Percentiles rank a stretch among this genome's conserved stretches.
Evolutionary conservation across 2,113 vertebrate species (phyloP).

Genomic region (Oryzias woworae): DNA sequence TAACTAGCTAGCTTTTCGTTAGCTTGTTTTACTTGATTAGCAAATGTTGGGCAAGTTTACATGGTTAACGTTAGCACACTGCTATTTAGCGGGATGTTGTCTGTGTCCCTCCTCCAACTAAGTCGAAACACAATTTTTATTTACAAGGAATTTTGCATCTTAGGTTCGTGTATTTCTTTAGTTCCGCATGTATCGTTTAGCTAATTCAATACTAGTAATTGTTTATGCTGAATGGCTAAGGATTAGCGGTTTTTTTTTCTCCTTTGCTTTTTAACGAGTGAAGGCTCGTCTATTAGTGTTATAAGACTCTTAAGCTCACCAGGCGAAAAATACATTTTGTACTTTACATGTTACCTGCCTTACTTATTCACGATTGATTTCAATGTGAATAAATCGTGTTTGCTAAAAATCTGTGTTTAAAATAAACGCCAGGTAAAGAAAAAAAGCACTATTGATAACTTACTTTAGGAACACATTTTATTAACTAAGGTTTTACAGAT

Average conservation of each 20-base stretch:
- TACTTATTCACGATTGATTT: background rate
- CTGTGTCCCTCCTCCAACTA: conserved; percentile 5
- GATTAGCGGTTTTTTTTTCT: too few species aligned
- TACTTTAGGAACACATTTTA: too few species aligned
- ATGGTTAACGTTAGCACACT: conserved; percentile 34
- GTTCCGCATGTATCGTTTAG: conserved; percentile 17
- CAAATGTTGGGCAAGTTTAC: conserved; percentile 35
- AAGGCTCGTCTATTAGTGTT: too few species aligned
- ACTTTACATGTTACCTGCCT: background rate
- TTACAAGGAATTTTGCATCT: background rate
- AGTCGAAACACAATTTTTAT: background rate
- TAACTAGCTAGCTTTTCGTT: conserved; percentile 59
- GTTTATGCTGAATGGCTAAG: background rate
- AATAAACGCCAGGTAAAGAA: too few species aligned
- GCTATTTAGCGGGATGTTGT: conserved; percentile 18
- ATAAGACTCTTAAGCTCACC: too few species aligned
- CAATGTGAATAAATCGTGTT: too few species aligned
- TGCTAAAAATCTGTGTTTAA: too few species aligned
- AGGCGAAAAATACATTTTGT: background rate
- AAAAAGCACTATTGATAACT: too few species aligned
- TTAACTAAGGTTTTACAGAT: too few species aligned
- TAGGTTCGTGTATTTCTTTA: conserved; percentile 1
- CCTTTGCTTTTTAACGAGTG: too few species aligned
- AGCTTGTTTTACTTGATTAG: conserved; percentile 44
- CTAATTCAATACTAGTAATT: conserved; percentile 1